These are phyloP conservation scores for Apis laboriosa DNA, from an alignment of 1,140 invertebrate species.

Conservation along the genomic window DNA sequence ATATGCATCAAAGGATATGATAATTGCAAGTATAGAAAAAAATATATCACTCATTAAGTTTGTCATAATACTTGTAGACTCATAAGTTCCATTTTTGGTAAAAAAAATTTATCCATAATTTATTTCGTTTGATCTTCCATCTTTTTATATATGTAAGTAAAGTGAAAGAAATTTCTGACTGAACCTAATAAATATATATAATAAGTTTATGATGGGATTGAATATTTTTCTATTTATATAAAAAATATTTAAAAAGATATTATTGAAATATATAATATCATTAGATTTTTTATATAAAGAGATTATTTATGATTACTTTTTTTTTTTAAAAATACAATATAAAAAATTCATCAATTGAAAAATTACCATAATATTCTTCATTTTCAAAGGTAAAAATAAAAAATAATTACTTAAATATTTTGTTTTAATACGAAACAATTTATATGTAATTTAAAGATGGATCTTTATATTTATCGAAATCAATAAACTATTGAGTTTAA, in stretches of 20 bases:
- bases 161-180: constrained; percentile 45
- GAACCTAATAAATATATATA: constrained; percentile 52
- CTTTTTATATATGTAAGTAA: constrained; percentile 56
- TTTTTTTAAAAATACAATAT: background rate
- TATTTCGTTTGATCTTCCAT: constrained; percentile 71
- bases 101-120: constrained; percentile 53
- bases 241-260: constrained; percentile 64
- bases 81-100: constrained; percentile 2
- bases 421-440: background rate
- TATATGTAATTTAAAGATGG: too few species aligned
- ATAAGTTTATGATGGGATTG: constrained; percentile 70
- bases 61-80: constrained; percentile 7
- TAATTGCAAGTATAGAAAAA: background rate
- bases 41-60: constrained; percentile 20
- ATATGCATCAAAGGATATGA: constrained; percentile 8
- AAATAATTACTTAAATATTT: background rate
- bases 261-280: constrained; percentile 35
- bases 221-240: constrained; percentile 77
- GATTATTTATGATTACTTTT: too few species aligned
- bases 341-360: background rate
- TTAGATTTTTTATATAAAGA: background rate
- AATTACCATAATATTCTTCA: too few species aligned
- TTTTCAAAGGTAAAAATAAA: background rate
- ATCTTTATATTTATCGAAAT: too few species aligned
- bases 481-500: too few species aligned